Evolutionary conservation across 2,113 vertebrate genomes (phyloP), one percentile per base, ranked within the genome.

Genomic region (Rhea americana): DNA sequence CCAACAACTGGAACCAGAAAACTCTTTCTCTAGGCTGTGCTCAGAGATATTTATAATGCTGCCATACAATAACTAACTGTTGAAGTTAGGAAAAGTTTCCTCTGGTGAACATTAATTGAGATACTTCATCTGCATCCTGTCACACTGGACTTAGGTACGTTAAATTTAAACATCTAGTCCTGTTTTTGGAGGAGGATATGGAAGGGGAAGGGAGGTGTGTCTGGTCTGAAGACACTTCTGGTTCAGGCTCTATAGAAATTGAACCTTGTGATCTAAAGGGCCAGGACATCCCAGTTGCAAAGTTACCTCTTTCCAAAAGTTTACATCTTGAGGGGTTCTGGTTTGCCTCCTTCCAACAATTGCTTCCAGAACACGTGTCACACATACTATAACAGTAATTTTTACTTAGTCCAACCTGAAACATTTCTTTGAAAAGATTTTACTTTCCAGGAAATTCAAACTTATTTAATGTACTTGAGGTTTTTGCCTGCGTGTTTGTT

Each of bases 171-270:
- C 28, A 35, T 9, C 12, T 30, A 16, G n/a, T 37, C 28, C 20
- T 73, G 1, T 2, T 37, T 63, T 73, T 7, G 11, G 9, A 3
- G 4, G 3, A 25, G n/a, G 28, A 1, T 2, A 11, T 32, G 37
- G 5, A 61, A 17, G 15, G 5, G 3, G 5, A 74, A 45, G 26
- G 24, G 14, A 53, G 68, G 2, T 10, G 3, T 37, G 9, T 25
- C 24, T 82, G 1, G 7, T 56, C 58, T 68, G 59, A 75, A 81
- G 41, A 67, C 1, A 3, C 15, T n/a, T 61, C 11, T 43, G 25
- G 4, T 72, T 65, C 48, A 61, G 2, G 14, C 4, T 85, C 16
- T 55, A 7, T 3, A 45, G 35, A 25, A 85, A 75, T 85, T 62
- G 13, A 28, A 62, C 3, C 1, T 91, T 85, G 72, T 65, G 1